Percentiles rank a stretch among this genome's conserved stretches.
phyloP scores from a whole-genome alignment of 2,888 invertebrate species.

The Zygaena filipendulae region DNA sequence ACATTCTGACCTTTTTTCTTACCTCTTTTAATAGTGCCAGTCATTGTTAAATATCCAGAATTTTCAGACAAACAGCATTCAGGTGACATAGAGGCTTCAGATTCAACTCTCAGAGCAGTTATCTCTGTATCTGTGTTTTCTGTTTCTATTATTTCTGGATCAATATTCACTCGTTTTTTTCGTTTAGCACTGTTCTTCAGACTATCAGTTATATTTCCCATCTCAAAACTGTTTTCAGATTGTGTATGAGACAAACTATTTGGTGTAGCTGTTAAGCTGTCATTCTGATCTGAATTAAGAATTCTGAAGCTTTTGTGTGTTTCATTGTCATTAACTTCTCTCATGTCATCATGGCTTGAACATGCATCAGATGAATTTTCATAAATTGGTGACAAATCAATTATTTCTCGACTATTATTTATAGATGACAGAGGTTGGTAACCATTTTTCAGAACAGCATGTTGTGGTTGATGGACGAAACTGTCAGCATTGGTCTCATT shows the following conservation, averaged over 20 bases:
- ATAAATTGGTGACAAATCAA: slow-evolving; percentile 60
- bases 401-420: slow-evolving; percentile 50
- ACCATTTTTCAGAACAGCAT: slow-evolving; percentile 40
- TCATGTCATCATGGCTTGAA: slow-evolving; percentile 56
- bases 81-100: slow-evolving; percentile 62
- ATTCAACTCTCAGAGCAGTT: slow-evolving; percentile 42
- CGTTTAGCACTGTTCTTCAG: slow-evolving; percentile 55
- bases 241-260: slow-evolving; percentile 59
- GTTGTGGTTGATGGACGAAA: slow-evolving; percentile 23
- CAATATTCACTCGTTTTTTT: slow-evolving; percentile 73
- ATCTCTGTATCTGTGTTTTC: slow-evolving; percentile 54
- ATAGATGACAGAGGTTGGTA: slow-evolving; percentile 44
- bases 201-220: slow-evolving; percentile 52
- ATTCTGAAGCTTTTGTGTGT: slow-evolving; percentile 40
- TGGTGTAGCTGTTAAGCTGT: slow-evolving; percentile 50
- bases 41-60: slow-evolving; percentile 73
- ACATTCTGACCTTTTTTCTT: slow-evolving; percentile 78
- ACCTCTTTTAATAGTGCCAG: slow-evolving; percentile 78
- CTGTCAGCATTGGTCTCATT: slow-evolving; percentile 32
- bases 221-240: slow-evolving; percentile 60
- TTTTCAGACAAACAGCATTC: slow-evolving; percentile 66
- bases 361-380: slow-evolving; percentile 64
- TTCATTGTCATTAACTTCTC: slow-evolving; percentile 42
- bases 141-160: slow-evolving; percentile 53
- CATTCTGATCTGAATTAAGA: slow-evolving; percentile 42